phyloP scores from a whole-genome alignment of 2,797 vertebrate species.

The Chelon labrosus region DNA sequence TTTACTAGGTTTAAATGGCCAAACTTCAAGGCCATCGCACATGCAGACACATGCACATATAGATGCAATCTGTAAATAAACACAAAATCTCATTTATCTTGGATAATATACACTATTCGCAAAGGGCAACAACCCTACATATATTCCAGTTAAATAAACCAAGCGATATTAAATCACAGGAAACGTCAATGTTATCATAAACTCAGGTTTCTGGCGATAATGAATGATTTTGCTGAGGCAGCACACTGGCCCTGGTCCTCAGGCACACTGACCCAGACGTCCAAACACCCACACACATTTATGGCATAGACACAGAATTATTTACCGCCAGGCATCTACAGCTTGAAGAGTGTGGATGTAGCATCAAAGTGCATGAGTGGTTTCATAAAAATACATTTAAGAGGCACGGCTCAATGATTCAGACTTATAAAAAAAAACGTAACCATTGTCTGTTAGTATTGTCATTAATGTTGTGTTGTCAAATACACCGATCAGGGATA shows the following conservation, averaged over 20 bases:
- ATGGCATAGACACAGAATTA: neutral
- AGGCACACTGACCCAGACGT: conserved; percentile 2
- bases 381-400: neutral
- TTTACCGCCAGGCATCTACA: neutral
- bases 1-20: neutral
- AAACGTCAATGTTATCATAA: neutral
- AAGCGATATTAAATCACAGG: neutral
- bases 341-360: neutral
- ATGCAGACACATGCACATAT: neutral
- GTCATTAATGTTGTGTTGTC: too few species aligned
- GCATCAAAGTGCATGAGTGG: neutral
- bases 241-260: conserved; percentile 2
- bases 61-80: neutral
- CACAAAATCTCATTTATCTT: neutral
- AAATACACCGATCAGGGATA: too few species aligned
- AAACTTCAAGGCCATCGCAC: neutral
- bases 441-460: neutral
- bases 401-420: neutral
- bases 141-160: neutral
- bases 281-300: neutral
- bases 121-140: neutral
- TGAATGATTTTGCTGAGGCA: conserved; percentile 17
- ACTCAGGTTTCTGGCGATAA: neutral
- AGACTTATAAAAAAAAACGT: neutral
- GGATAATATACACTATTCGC: neutral